Evolutionary conservation across 2,797 vertebrate species (phyloP).

Genomic region (Enteromius anoplus): DNA sequence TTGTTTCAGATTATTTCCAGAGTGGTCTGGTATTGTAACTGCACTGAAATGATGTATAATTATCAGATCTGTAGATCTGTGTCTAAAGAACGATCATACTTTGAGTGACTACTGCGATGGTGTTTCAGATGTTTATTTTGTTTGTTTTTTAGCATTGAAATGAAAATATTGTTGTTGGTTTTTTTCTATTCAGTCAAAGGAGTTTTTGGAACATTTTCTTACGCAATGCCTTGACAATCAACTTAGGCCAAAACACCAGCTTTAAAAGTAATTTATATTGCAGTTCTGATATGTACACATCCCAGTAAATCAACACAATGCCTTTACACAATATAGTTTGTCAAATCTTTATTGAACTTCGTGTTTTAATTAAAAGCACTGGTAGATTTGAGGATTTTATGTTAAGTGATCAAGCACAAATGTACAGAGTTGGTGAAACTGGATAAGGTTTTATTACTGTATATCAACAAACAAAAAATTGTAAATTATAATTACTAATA

Average conservation of each 20-base stretch:
- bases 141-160: background rate
- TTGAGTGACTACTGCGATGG: slow-evolving; percentile 8
- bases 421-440: background rate
- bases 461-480: background rate
- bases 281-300: background rate
- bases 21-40: slow-evolving; percentile 33
- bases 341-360: slow-evolving; percentile 6
- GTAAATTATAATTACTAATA: background rate
- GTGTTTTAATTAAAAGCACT: background rate
- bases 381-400: background rate
- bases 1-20: slow-evolving; percentile 18
- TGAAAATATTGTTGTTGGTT: too few species aligned
- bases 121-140: background rate
- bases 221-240: slow-evolving; percentile 14
- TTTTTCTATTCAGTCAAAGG: too few species aligned
- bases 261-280: background rate
- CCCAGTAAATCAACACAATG: slow-evolving; percentile 1
- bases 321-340: slow-evolving; percentile 2
- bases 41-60: slow-evolving; percentile 36
- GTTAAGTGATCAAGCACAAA: background rate
- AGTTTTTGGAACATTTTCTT: background rate
- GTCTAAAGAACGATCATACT: slow-evolving; percentile 22
- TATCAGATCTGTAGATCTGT: slow-evolving; percentile 17
- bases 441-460: background rate
- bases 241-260: background rate